Base-by-base conservation (phyloP, 2,888 invertebrate genomes). In the Agriopis leucophaearia region DNA sequence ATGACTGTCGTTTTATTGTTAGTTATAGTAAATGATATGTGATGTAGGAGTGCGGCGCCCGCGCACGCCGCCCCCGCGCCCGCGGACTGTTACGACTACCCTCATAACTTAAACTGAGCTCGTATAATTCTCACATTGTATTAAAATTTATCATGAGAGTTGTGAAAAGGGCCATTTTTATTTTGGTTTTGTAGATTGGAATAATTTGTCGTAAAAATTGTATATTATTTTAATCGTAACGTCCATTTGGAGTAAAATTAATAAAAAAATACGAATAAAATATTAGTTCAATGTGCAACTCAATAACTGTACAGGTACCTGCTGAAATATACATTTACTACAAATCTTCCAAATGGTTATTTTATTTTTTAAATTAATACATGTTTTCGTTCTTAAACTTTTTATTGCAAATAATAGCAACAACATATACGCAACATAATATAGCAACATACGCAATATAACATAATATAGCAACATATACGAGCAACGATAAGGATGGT, bases 321-420 rank as follows among this genome's bases (percentile, higher is more conserved):
- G 93, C 90, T 91, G 90, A 91, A 93, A 93, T 93, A 92, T 92
- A 92, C 90, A 91, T 93, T 93, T 93, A 92, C 93, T 91, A 92
- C 91, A 91, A 93, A 93, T 91, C 92, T 92, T 91, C 87, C 87
- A 89, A 85, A 79, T 75, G 72, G 84, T 83, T 75, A 81, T 91
- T 91, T 89, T 80, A 81, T 82, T 88, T 81, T 47, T 64, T 74
- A 62, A 76, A 68, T 74, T 62, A 74, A 66, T 48, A 38, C 18
- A 27, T 18, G 77, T 76, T 58, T 67, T 71, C 70, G 66, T 60
- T 74, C 68, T 74, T 71, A 65, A 75, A 73, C 71, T 68, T 71
- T 89, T 88, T 89, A 91, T 91, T 92, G 92, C 91, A 92, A 92
- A 89, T 81, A 86, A 69, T n/a, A n/a, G n/a, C n/a, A n/a, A n/a